phyloP scores from a whole-genome alignment of 2,888 invertebrate species.

The Archaeoteleia sp. region DNA sequence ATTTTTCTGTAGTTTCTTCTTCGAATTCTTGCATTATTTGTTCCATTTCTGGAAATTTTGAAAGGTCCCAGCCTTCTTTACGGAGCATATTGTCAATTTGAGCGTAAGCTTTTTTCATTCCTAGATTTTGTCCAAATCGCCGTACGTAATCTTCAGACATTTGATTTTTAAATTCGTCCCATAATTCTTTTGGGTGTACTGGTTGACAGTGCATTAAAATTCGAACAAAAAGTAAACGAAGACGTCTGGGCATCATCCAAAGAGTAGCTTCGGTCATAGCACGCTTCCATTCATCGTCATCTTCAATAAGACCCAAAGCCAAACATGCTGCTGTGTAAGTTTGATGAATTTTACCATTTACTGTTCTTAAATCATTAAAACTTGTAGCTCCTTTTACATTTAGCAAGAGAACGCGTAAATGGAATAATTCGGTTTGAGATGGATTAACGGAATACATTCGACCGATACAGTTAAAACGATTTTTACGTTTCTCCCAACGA shows the following conservation, averaged over 20 bases:
- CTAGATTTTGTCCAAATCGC: background rate
- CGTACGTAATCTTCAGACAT: conserved; percentile 47
- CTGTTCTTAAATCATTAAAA: conserved; percentile 58
- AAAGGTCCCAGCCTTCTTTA: conserved; percentile 12
- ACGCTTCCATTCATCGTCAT: conserved; percentile 21
- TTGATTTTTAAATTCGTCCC: conserved; percentile 42
- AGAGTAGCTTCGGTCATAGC: conserved; percentile 20
- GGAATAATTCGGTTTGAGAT: conserved; percentile 55
- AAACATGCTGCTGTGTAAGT: conserved; percentile 41
- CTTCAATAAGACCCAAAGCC: conserved; percentile 28
- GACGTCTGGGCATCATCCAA: conserved; percentile 52
- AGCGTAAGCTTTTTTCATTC: conserved; percentile 26
- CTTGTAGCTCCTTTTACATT: conserved; percentile 55
- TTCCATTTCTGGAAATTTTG: conserved; percentile 23
- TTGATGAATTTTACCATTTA: conserved; percentile 51
- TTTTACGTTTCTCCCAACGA: conserved; percentile 28
- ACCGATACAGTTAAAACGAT: conserved; percentile 40
- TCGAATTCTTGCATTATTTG: background rate
- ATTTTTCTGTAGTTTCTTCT: too few relatives aligned
- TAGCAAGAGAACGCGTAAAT: conserved; percentile 57
- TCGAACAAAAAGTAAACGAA: conserved; percentile 62
- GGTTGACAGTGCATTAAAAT: conserved; percentile 56
- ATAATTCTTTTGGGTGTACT: conserved; percentile 36
- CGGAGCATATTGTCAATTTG: conserved; percentile 34
- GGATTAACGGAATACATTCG: conserved; percentile 56